Evolutionary conservation across 1,140 invertebrate species (phyloP).

Genomic region (Archegozetes longisetosus): DNA sequence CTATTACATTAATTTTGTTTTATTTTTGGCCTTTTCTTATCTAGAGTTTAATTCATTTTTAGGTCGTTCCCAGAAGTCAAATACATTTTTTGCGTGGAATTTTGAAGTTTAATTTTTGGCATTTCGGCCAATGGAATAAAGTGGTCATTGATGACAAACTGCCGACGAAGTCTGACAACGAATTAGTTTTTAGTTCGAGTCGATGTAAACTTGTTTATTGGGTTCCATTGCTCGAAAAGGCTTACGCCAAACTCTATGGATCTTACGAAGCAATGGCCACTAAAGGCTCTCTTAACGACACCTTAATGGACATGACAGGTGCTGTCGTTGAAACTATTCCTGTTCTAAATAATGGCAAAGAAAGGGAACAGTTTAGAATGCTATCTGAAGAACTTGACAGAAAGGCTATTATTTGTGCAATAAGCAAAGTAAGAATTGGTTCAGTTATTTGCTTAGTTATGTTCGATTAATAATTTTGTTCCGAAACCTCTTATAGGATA

Average conservation of each 20-base stretch:
- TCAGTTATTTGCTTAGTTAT: no score
- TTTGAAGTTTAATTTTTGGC: constrained; percentile 12
- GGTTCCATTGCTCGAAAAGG: constrained; percentile 93
- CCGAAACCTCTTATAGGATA: not conserved
- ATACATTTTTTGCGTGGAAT: constrained; percentile 11
- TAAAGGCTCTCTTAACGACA: constrained; percentile 86
- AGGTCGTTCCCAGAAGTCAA: constrained; percentile 3
- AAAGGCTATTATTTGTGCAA: constrained; percentile 8
- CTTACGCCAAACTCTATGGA: constrained; percentile 85
- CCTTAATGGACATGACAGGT: constrained; percentile 96
- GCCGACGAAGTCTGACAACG: not conserved
- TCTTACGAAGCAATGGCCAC: constrained; percentile 86
- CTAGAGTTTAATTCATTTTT: no score
- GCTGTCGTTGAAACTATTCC: constrained; percentile 6
- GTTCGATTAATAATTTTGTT: no score
- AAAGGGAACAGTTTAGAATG: not conserved
- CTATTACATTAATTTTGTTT: not conserved
- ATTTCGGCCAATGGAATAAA: constrained; percentile 10
- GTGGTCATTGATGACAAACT: constrained; percentile 15
- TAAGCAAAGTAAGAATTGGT: constrained; percentile 9
- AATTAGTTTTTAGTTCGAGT: constrained; percentile 5
- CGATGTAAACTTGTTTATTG: constrained; percentile 47
- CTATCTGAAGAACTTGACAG: constrained; percentile 7
- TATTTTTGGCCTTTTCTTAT: not conserved
- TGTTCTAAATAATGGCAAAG: not conserved